These are phyloP conservation scores for Periophthalmus modestus DNA, from an alignment of 2,113 vertebrate genomes.

Conservation along the genomic window DNA sequence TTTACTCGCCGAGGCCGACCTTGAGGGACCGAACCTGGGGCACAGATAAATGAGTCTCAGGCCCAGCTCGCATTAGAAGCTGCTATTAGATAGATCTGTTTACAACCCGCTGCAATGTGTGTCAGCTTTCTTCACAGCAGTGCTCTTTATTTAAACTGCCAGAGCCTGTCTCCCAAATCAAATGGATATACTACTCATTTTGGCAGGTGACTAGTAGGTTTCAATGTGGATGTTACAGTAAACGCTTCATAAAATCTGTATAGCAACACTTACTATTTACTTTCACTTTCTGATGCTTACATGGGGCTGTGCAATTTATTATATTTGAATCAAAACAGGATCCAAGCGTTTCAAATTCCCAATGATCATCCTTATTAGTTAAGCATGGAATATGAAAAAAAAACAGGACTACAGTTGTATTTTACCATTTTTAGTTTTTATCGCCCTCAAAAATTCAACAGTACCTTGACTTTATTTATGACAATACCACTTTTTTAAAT, in stretches of 20 bases:
- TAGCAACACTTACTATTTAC: neutral
- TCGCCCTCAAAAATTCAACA: too few species aligned
- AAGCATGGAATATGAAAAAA: too few species aligned
- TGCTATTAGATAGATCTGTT: constrained; percentile 46
- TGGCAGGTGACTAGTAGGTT: neutral
- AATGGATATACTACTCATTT: neutral
- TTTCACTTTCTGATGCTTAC: neutral
- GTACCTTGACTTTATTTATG: too few species aligned
- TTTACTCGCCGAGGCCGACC: constrained; percentile 29
- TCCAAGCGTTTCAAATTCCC: too few species aligned
- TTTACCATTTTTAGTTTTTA: too few species aligned
- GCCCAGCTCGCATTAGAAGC: constrained; percentile 25
- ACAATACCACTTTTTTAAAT: too few species aligned
- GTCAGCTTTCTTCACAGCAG: constrained; percentile 27
- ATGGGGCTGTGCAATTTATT: neutral
- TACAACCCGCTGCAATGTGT: constrained; percentile 20
- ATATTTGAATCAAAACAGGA: too few species aligned
- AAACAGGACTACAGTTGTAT: too few species aligned
- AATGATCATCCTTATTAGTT: too few species aligned
- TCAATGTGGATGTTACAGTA: neutral
- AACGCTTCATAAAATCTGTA: neutral
- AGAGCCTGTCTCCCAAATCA: neutral
- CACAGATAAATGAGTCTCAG: constrained; percentile 36
- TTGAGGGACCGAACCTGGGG: constrained; percentile 24
- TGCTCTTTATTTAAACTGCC: constrained; percentile 22